Percentiles rank a stretch among this genome's conserved stretches.
Conservation (phyloP, 2,888 invertebrate genomes). For the Lepidonotus clava region DNA sequence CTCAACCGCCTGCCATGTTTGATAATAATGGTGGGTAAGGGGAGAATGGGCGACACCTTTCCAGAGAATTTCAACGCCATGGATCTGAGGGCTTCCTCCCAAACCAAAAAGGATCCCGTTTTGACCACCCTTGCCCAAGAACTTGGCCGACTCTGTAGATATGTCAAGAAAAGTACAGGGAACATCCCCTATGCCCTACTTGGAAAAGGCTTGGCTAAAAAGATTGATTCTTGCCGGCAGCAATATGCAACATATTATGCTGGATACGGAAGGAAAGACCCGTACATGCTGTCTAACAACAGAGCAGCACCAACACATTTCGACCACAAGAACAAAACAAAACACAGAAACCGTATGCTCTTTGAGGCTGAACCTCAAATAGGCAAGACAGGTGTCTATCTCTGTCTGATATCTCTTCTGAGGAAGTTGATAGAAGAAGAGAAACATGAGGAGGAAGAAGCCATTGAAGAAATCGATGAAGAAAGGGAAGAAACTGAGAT, state of each 20-base stretch:
- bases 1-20: constrained; percentile 55
- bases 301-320: background rate
- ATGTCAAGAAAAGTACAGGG: background rate
- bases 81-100: constrained; percentile 55
- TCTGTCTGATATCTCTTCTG: constrained; percentile 44
- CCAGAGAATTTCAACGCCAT: constrained; percentile 57
- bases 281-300: background rate
- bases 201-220: background rate
- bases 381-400: constrained; percentile 58
- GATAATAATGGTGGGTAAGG: constrained; percentile 57
- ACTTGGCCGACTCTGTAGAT: background rate
- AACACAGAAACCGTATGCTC: constrained; percentile 46
- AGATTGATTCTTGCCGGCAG: background rate
- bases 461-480: background rate
- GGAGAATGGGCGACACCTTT: constrained; percentile 59
- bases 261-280: background rate
- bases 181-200: background rate
- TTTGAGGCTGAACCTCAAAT: constrained; percentile 59
- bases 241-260: background rate
- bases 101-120: background rate
- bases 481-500: background rate
- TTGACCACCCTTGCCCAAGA: background rate
- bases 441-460: background rate
- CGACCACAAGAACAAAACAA: constrained; percentile 36
- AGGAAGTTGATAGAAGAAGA: background rate